Conservation (phyloP, 2,888 invertebrate species). For the Anticlea derivata region DNA sequence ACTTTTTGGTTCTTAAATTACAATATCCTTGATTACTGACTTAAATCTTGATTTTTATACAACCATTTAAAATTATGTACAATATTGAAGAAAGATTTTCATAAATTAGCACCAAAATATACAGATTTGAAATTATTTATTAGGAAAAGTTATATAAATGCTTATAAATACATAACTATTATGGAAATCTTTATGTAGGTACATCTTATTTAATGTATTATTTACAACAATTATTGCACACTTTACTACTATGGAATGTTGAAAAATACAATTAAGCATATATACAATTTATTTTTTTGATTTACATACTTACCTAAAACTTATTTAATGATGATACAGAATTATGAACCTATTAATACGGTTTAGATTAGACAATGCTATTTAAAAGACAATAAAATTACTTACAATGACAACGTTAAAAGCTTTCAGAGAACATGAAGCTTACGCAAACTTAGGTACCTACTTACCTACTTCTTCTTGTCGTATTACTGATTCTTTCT, state of each 20-base stretch:
- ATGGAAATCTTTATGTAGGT: slow-evolving; percentile 11
- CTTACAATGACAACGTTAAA: no score
- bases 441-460: no score
- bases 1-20: slow-evolving; percentile 77
- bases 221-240: slow-evolving; percentile 54
- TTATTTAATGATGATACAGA: no score
- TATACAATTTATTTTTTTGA: not conserved
- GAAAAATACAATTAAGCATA: slow-evolving; percentile 32
- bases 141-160: slow-evolving; percentile 6
- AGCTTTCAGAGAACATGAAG: no score
- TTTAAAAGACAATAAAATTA: no score
- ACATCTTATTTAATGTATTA: slow-evolving; percentile 19
- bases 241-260: slow-evolving; percentile 78
- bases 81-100: slow-evolving; percentile 43
- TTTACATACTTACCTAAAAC: not conserved
- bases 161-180: not conserved
- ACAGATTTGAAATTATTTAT: slow-evolving; percentile 30
- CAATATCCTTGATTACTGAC: slow-evolving; percentile 47
- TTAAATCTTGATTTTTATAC: slow-evolving; percentile 37
- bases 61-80: slow-evolving; percentile 40
- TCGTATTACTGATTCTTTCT: no score
- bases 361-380: no score
- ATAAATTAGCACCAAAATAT: slow-evolving; percentile 74
- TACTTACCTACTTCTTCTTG: no score
- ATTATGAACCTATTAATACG: no score